These are phyloP conservation scores for Physella acuta DNA, from an alignment of 1,140 invertebrate genomes.

Conservation along the genomic window DNA sequence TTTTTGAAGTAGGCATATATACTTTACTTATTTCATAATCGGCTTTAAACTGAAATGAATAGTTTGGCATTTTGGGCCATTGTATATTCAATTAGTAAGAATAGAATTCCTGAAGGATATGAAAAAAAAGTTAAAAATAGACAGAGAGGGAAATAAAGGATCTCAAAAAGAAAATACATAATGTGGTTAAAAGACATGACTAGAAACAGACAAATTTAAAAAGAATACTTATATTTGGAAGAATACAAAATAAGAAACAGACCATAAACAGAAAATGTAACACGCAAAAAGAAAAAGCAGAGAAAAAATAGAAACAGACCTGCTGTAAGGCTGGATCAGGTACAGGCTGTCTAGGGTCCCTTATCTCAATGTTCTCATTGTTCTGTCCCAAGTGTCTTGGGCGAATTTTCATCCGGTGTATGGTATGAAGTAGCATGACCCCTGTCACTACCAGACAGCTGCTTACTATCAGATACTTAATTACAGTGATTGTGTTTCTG, in stretches of 20 bases:
- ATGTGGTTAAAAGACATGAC: neutral
- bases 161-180: neutral
- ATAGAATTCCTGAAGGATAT: too few species aligned
- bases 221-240: too few species aligned
- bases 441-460: slow-evolving; percentile 28
- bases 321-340: neutral
- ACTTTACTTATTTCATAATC: too few species aligned
- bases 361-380: too few species aligned
- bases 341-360: too few species aligned
- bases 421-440: slow-evolving; percentile 25
- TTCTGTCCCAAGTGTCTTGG: neutral
- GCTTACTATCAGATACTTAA: slow-evolving; percentile 32
- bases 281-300: neutral
- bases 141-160: slow-evolving; percentile 6
- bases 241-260: too few species aligned
- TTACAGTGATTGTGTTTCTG: slow-evolving; percentile 32
- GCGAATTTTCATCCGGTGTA: neutral
- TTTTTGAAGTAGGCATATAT: too few species aligned
- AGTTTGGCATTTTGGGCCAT: too few species aligned
- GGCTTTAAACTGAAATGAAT: too few species aligned
- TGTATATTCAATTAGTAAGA: too few species aligned
- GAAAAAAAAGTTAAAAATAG: neutral
- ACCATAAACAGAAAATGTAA: neutral
- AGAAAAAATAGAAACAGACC: slow-evolving; percentile 6
- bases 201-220: too few species aligned